These are phyloP conservation scores for Otus scops DNA, from an alignment of 2,797 vertebrate species.

Conservation along the genomic window DNA sequence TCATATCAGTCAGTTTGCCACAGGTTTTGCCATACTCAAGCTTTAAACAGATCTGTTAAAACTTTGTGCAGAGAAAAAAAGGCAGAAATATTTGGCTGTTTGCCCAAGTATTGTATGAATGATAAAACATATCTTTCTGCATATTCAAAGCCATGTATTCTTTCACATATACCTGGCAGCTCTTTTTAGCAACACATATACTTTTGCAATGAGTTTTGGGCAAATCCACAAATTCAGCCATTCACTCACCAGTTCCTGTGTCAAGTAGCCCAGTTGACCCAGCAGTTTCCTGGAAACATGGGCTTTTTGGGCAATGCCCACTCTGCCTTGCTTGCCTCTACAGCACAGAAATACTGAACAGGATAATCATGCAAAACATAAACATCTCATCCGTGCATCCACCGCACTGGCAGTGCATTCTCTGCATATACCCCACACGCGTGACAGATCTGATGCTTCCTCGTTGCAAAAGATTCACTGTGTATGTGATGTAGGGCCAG, in stretches of 20 bases:
- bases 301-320: neutral
- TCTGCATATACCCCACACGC: fast-evolving
- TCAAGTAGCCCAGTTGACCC: neutral
- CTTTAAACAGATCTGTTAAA: neutral
- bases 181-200: neutral
- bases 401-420: neutral
- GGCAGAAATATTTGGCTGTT: neutral
- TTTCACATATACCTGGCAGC: neutral
- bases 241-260: neutral
- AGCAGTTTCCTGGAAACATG: neutral
- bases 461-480: neutral
- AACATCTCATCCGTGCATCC: neutral
- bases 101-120: neutral
- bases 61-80: fast-evolving
- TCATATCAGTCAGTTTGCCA: neutral
- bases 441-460: neutral
- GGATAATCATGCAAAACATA: neutral
- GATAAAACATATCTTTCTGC: neutral
- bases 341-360: neutral
- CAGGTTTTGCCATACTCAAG: neutral
- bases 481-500: neutral
- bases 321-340: neutral
- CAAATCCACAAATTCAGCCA: neutral
- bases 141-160: neutral
- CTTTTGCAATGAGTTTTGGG: neutral